A percentile compares a stretch with the other conserved stretches of the same genome.
Evolutionary conservation across 2,888 invertebrate genomes (phyloP).

Genomic region (Tuberolachnus salignus): DNA sequence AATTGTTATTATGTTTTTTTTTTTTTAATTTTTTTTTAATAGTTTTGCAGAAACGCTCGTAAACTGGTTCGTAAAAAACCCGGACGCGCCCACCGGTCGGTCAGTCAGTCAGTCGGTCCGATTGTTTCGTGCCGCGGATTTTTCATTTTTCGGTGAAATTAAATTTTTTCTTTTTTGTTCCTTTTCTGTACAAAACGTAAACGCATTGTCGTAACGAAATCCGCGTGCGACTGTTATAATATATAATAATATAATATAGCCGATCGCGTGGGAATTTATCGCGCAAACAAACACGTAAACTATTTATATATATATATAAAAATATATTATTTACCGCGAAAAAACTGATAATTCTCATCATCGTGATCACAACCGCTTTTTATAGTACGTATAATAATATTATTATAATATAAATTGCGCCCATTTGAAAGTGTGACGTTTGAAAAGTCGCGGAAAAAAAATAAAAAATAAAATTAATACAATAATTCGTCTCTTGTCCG

Average conservation of each 20-base stretch:
- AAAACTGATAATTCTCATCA: not conserved
- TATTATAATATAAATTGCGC: too few relatives aligned
- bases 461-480: not conserved
- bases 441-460: not conserved
- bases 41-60: not conserved
- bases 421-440: constrained; percentile 27
- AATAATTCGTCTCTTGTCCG: not conserved
- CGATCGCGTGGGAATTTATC: not conserved
- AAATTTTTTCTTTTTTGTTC: too few relatives aligned
- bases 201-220: not conserved
- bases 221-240: constrained; percentile 8
- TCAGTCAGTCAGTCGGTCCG: not conserved
- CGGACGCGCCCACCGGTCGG: too few relatives aligned
- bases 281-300: constrained; percentile 27
- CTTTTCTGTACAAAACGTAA: constrained; percentile 29
- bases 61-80: not conserved
- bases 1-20: too few relatives aligned
- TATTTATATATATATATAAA: too few relatives aligned
- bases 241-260: too few relatives aligned
- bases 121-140: not conserved
- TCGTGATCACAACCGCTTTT: not conserved
- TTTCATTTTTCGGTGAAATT: constrained; percentile 36
- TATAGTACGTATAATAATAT: not conserved
- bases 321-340: too few relatives aligned
- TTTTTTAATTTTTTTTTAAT: not conserved